These are phyloP conservation scores for Luffia ferchaultella DNA, from an alignment of 2,888 invertebrate species.

Conservation along the genomic window DNA sequence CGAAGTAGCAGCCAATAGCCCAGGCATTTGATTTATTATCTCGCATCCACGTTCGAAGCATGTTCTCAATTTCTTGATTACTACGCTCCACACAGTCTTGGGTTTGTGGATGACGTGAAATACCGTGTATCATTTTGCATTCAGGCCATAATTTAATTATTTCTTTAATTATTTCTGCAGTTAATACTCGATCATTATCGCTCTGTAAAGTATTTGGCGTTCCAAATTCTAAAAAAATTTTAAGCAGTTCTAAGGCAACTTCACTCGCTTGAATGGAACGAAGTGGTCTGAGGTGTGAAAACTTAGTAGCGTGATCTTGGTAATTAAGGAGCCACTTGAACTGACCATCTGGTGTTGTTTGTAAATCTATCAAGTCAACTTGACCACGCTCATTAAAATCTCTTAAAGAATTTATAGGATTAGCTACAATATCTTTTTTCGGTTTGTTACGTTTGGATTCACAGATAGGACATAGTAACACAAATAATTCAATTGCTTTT, in stretches of 20 bases:
- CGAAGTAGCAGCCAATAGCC: not conserved
- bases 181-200: conserved; percentile 15
- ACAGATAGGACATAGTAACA: conserved; percentile 8
- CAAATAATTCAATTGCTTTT: conserved; percentile 11
- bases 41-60: not conserved
- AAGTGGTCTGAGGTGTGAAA: conserved; percentile 17
- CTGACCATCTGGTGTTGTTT: conserved; percentile 18
- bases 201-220: conserved; percentile 15
- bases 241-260: conserved; percentile 21
- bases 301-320: conserved; percentile 22
- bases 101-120: not conserved
- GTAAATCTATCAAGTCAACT: conserved; percentile 22
- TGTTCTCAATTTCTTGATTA: not conserved
- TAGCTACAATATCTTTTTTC: conserved; percentile 16
- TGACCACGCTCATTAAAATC: conserved; percentile 20
- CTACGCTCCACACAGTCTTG: not conserved
- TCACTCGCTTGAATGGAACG: conserved; percentile 16
- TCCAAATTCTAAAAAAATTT: conserved; percentile 15
- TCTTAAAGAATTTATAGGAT: conserved; percentile 5
- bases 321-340: conserved; percentile 22
- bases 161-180: conserved; percentile 10
- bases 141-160: not conserved
- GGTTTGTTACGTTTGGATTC: conserved; percentile 5
- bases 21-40: not conserved
- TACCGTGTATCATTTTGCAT: not conserved